phyloP scores from a whole-genome alignment of 1,140 invertebrate genomes.

The Musca vetustissima region DNA sequence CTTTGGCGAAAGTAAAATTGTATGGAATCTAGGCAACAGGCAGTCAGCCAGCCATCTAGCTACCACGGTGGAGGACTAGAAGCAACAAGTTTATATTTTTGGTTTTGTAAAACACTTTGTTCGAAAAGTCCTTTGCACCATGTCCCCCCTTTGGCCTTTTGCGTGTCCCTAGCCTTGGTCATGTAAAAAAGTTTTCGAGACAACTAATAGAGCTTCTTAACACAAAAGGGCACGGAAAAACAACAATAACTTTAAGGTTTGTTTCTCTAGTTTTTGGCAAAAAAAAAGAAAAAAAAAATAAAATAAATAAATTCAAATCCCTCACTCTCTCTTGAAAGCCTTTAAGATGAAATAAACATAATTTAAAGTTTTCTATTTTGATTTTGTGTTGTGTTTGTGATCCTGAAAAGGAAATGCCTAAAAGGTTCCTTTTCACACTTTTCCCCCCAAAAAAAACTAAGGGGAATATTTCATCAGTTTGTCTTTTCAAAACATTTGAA shows the following conservation, averaged over 20 bases:
- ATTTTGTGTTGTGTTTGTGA: too few species aligned
- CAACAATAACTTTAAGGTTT: too few species aligned
- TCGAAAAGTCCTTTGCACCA: too few species aligned
- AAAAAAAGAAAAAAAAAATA: too few species aligned
- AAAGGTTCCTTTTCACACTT: slow-evolving; percentile 18
- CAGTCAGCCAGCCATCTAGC: neutral
- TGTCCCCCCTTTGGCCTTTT: neutral
- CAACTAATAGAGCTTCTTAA: slow-evolving; percentile 13
- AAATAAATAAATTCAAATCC: too few species aligned
- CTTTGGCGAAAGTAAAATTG: neutral
- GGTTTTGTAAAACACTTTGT: slow-evolving; percentile 19
- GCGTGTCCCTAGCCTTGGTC: too few species aligned
- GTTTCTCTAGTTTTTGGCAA: too few species aligned
- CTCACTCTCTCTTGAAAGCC: too few species aligned
- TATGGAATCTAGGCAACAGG: neutral
- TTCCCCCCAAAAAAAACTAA: too few species aligned
- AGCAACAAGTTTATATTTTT: slow-evolving; percentile 16
- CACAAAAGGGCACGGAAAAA: neutral
- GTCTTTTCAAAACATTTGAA: neutral
- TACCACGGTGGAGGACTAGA: too few species aligned
- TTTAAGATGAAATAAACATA: neutral
- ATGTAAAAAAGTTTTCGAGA: slow-evolving; percentile 15
- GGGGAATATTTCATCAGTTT: neutral
- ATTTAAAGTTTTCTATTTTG: slow-evolving; percentile 16
- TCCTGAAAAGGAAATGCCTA: neutral